Percentiles rank a stretch among this genome's conserved stretches.
These are phyloP conservation scores for Mystacides longicornis DNA, from an alignment of 2,888 invertebrate genomes.

Conservation along the genomic window DNA sequence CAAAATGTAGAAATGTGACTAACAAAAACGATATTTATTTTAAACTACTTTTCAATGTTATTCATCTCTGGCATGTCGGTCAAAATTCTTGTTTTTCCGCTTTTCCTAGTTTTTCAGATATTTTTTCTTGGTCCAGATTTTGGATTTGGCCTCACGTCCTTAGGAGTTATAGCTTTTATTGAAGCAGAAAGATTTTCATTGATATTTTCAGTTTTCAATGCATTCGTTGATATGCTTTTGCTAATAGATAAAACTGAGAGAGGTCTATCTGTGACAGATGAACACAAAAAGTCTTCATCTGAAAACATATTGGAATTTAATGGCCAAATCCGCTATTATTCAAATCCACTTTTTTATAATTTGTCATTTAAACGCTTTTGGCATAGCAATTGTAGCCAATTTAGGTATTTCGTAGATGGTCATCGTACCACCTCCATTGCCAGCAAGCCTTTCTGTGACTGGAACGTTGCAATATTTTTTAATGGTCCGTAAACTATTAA, in stretches of 20 bases:
- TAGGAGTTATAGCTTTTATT: neutral
- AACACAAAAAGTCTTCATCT: neutral
- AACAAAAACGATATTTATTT: no score
- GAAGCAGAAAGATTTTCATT: no score
- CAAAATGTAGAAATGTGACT: no score
- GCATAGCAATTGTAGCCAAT: slow-evolving; percentile 1
- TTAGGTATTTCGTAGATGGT: slow-evolving; percentile 6
- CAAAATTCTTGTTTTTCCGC: slow-evolving; percentile 3
- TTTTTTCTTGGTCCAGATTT: slow-evolving; percentile 7
- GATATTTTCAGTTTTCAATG: neutral
- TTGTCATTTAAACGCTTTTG: neutral
- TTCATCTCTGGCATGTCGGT: slow-evolving; percentile 6
- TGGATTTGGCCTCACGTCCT: neutral
- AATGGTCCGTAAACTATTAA: neutral
- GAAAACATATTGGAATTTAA: slow-evolving; percentile 7
- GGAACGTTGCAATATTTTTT: slow-evolving; percentile 1
- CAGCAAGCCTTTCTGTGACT: neutral
- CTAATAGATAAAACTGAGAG: slow-evolving; percentile 3
- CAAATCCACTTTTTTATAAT: slow-evolving; percentile 1
- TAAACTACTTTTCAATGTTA: slow-evolving; percentile 5
- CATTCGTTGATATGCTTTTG: slow-evolving; percentile 1
- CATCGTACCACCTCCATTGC: slow-evolving; percentile 3
- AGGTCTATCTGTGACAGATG: slow-evolving; percentile 2
- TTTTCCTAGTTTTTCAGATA: neutral
- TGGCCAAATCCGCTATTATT: neutral